Conservation (phyloP, 2,888 invertebrate genomes). For the Epiblema foenella region DNA sequence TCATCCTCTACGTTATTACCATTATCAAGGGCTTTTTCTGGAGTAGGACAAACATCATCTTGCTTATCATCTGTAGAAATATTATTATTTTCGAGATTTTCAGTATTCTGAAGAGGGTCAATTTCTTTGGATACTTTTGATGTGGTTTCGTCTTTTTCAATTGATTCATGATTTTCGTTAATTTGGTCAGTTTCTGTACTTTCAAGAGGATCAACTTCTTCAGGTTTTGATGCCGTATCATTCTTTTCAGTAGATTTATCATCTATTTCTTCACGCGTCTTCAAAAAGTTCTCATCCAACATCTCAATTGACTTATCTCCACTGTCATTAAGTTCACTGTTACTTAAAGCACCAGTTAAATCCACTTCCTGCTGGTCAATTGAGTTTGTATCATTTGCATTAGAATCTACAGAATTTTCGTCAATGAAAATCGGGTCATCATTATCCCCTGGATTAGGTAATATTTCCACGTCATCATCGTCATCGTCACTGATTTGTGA, state of each 20-base stretch:
- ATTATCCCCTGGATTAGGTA: constrained; percentile 64
- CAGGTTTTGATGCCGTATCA: constrained; percentile 15
- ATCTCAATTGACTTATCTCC: constrained; percentile 59
- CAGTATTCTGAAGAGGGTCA: constrained; percentile 43
- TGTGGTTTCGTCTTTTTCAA: constrained; percentile 33
- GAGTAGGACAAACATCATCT: constrained; percentile 32
- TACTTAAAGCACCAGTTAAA: constrained; percentile 65
- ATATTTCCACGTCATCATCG: constrained; percentile 75
- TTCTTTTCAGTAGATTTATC: constrained; percentile 34
- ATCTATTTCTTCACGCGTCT: constrained; percentile 30
- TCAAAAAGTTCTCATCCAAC: constrained; percentile 44
- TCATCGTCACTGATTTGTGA: constrained; percentile 55
- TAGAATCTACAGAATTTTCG: constrained; percentile 79
- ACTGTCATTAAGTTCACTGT: constrained; percentile 81
- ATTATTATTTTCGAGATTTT: constrained; percentile 43
- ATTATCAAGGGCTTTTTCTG: constrained; percentile 28
- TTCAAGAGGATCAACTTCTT: constrained; percentile 14
- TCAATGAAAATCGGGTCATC: constrained; percentile 83
- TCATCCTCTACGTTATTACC: constrained; percentile 39
- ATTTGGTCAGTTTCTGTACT: not conserved
- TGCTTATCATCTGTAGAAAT: constrained; percentile 31
- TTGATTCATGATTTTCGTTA: constrained; percentile 10
- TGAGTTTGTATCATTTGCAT: constrained; percentile 52
- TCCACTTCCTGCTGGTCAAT: constrained; percentile 70
- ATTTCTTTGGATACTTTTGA: constrained; percentile 35